phyloP scores from a whole-genome alignment of 1,140 invertebrate species.

The Bradysia coprophila region DNA sequence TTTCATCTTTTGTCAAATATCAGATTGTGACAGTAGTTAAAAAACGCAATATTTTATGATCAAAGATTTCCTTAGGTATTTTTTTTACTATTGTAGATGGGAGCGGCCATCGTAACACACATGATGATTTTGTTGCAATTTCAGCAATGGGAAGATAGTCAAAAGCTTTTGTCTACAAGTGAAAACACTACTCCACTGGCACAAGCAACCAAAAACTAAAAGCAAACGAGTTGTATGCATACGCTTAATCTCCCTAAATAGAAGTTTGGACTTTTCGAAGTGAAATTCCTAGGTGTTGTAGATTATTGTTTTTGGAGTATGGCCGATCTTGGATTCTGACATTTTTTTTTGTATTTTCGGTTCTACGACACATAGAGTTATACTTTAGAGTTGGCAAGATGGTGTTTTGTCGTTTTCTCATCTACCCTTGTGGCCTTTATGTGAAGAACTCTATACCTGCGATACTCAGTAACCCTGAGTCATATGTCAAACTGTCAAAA shows the following conservation, averaged over 20 bases:
- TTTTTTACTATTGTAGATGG: background rate
- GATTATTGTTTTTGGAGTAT: background rate
- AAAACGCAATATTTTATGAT: too few species aligned
- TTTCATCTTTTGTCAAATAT: too few species aligned
- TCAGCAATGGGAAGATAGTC: background rate
- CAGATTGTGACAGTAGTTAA: background rate
- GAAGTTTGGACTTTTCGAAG: background rate
- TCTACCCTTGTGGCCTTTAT: background rate
- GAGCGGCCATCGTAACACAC: background rate
- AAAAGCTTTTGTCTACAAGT: background rate
- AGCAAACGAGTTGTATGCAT: too few species aligned
- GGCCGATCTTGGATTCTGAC: background rate
- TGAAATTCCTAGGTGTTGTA: background rate
- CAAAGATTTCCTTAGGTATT: too few species aligned
- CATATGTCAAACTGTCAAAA: too few species aligned
- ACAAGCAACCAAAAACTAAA: too few species aligned
- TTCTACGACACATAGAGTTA: too few species aligned
- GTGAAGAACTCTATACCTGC: background rate
- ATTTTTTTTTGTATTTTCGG: too few species aligned
- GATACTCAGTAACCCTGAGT: too few species aligned
- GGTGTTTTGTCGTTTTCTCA: too few species aligned
- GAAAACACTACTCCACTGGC: too few species aligned
- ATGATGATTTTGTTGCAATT: constrained; percentile 1
- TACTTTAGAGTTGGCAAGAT: too few species aligned
- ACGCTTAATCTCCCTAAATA: background rate